Percentiles rank a stretch among this genome's conserved stretches.
Evolutionary conservation across 2,888 invertebrate species (phyloP).

Genomic region (Polietes domitor): DNA sequence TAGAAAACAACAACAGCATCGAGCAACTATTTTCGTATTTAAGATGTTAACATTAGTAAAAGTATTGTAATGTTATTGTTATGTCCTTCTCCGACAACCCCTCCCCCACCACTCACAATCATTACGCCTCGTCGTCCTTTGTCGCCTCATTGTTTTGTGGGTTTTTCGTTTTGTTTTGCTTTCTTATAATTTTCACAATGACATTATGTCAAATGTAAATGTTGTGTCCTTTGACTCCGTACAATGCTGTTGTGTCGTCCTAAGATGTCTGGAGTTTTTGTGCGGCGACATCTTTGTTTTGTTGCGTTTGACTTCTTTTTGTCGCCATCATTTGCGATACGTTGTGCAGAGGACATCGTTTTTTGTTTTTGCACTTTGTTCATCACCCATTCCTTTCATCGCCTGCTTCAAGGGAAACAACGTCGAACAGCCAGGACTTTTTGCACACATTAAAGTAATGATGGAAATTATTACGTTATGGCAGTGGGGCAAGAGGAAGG

Average conservation of each 20-base stretch:
- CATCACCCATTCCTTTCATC: neutral
- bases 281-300: conserved; percentile 25
- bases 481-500: neutral
- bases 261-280: conserved; percentile 45
- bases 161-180: neutral
- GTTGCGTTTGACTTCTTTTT: conserved; percentile 22
- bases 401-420: neutral
- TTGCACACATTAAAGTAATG: conserved; percentile 32
- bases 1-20: neutral
- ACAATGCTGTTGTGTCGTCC: conserved; percentile 34
- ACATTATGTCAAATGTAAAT: conserved; percentile 50
- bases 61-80: conserved; percentile 38
- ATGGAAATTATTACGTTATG: conserved; percentile 36
- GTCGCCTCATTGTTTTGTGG: conserved; percentile 3
- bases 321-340: conserved; percentile 6
- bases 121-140: neutral
- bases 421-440: conserved; percentile 8
- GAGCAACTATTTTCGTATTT: conserved; percentile 24
- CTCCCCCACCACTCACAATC: neutral
- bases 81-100: neutral
- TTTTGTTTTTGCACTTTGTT: neutral
- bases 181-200: conserved; percentile 29
- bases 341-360: neutral
- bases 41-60: conserved; percentile 42
- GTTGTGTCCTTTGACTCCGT: conserved; percentile 50